Percentiles rank a stretch among this genome's conserved stretches.
Conservation (phyloP, 2,797 vertebrate species). For the Mormyrops attenuatus region DNA sequence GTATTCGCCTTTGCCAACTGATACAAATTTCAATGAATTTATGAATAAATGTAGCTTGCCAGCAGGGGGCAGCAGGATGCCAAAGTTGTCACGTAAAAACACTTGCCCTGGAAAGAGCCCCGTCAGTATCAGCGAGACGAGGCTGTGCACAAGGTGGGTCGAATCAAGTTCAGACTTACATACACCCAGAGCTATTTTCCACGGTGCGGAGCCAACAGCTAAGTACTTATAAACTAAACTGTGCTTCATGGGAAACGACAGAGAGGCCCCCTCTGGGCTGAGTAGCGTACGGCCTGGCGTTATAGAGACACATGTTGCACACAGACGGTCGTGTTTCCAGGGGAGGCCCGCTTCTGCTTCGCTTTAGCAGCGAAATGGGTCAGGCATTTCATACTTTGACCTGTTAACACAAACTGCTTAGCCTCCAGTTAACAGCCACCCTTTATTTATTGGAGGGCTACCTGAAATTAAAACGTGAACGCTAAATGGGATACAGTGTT, state of each 20-base stretch:
- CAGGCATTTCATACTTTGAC: not conserved
- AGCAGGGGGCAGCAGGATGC: constrained; percentile 48
- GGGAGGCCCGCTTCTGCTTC: not conserved
- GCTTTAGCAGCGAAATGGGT: not conserved
- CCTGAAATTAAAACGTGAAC: not conserved
- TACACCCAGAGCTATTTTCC: not conserved
- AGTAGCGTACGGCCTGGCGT: not conserved
- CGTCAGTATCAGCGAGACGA: not conserved
- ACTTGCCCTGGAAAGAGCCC: not conserved
- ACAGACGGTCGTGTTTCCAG: not conserved
- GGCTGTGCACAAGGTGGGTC: constrained; percentile 17
- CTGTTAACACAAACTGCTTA: not conserved
- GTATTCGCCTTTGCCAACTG: not conserved
- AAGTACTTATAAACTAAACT: constrained; percentile 15
- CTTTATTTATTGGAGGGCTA: not conserved
- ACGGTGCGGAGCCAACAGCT: not conserved
- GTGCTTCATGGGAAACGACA: not conserved
- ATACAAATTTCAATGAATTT: constrained; percentile 14
- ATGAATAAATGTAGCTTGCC: constrained; percentile 27
- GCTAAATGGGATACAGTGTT: not conserved
- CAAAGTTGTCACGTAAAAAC: not conserved
- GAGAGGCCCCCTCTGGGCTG: not conserved
- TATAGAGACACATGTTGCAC: not conserved
- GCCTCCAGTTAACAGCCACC: not conserved
- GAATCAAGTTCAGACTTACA: constrained; percentile 15